Conservation (phyloP, 2,113 vertebrate species). For the Gasterosteus aculeatus region DNA sequence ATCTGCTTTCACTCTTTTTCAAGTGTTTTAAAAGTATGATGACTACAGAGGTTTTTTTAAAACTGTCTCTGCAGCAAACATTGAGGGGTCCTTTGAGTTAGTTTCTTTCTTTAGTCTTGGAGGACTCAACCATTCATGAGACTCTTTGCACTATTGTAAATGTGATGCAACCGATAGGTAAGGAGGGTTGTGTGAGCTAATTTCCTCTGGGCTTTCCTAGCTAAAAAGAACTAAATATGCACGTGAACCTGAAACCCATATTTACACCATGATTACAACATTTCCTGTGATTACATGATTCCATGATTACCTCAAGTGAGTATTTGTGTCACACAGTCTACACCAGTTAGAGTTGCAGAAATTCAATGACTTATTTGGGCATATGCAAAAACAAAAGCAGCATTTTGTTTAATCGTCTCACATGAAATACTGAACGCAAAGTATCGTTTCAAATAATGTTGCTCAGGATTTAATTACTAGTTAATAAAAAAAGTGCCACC, state of each 20-base stretch:
- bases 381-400: neutral
- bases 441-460: neutral
- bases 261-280: neutral
- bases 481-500: neutral
- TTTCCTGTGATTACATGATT: neutral
- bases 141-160: too few species aligned
- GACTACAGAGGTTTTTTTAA: slow-evolving; percentile 6
- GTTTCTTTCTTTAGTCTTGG: neutral
- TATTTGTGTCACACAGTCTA: neutral
- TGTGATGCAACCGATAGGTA: neutral
- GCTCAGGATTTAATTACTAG: neutral
- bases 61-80: slow-evolving; percentile 11
- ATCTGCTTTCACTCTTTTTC: slow-evolving; percentile 54
- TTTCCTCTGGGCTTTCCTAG: neutral
- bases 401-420: neutral
- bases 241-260: neutral
- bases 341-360: neutral
- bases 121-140: neutral
- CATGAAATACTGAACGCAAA: neutral
- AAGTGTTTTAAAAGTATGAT: slow-evolving; percentile 57
- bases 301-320: neutral
- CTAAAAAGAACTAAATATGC: neutral
- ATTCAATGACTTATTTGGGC: neutral
- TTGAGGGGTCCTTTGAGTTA: neutral
- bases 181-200: neutral